Conservation (phyloP, 2,888 invertebrate species). For the Formica aserva region DNA sequence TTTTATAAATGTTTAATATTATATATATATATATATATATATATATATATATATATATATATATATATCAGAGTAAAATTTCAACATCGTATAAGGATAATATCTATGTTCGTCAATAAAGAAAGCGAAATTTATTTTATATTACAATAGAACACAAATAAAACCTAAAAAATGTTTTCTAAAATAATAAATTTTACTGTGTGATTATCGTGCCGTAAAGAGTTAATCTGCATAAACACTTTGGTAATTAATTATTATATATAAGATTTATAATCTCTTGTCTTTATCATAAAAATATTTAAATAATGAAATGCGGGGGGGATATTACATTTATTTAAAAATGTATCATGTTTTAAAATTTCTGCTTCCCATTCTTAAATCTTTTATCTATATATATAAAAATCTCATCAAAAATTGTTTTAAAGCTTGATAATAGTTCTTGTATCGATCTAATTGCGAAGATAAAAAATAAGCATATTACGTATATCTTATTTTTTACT, state of each 20-base stretch:
- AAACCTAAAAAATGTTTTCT: background rate
- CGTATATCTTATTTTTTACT: background rate
- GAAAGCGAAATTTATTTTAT: background rate
- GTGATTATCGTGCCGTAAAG: background rate
- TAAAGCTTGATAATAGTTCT: background rate
- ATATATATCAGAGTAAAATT: too few species aligned
- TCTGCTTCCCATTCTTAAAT: background rate
- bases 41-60: too few species aligned
- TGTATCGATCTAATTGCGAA: background rate
- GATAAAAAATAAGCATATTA: background rate
- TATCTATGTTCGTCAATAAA: slow-evolving; percentile 3
- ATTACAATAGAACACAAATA: background rate
- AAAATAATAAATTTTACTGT: background rate
- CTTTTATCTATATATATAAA: background rate
- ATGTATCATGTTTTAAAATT: background rate
- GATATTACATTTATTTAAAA: background rate
- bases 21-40: too few species aligned
- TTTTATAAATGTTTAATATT: background rate
- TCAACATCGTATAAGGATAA: background rate
- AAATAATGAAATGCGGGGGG: background rate
- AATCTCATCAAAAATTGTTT: background rate
- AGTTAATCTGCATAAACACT: background rate
- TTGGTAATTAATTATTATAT: background rate
- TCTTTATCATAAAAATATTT: background rate
- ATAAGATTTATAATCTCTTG: background rate